A percentile compares a stretch with the other conserved stretches of the same genome.
Evolutionary conservation across 1,140 invertebrate species (phyloP).

Genomic region (Conus betulinus): DNA sequence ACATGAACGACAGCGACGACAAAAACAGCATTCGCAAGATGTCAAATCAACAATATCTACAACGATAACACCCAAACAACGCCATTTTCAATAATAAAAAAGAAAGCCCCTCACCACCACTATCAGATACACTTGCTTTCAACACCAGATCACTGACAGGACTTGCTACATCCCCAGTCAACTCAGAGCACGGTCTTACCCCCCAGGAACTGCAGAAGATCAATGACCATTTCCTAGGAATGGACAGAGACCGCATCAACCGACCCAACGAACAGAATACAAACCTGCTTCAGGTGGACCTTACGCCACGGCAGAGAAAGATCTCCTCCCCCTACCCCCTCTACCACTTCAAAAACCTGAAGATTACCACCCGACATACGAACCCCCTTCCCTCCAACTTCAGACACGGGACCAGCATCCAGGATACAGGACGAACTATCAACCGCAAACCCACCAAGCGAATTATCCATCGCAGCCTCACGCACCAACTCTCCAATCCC

Average conservation of each 20-base stretch:
- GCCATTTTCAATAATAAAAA: background rate
- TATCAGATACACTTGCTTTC: background rate
- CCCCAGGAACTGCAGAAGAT: background rate
- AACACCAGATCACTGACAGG: background rate
- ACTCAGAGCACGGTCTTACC: background rate
- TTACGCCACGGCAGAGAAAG: background rate
- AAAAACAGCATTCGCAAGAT: background rate
- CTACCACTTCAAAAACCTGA: constrained; percentile 7
- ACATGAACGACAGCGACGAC: no score
- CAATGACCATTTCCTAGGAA: background rate
- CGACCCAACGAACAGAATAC: background rate
- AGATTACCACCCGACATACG: background rate
- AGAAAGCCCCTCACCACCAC: background rate
- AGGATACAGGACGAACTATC: background rate
- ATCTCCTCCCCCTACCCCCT: constrained; percentile 8
- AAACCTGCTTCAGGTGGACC: background rate
- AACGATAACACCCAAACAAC: background rate
- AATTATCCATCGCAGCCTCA: no score
- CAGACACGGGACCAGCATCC: background rate
- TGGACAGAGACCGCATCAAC: background rate
- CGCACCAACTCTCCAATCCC: no score
- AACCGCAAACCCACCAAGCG: no score
- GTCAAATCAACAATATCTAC: background rate
- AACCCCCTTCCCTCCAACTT: background rate
- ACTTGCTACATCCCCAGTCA: no score